Evolutionary conservation across 2,113 vertebrate species (phyloP), one percentile per base, ranked within the genome.

Genomic region (Ivindomyrus marchei): DNA sequence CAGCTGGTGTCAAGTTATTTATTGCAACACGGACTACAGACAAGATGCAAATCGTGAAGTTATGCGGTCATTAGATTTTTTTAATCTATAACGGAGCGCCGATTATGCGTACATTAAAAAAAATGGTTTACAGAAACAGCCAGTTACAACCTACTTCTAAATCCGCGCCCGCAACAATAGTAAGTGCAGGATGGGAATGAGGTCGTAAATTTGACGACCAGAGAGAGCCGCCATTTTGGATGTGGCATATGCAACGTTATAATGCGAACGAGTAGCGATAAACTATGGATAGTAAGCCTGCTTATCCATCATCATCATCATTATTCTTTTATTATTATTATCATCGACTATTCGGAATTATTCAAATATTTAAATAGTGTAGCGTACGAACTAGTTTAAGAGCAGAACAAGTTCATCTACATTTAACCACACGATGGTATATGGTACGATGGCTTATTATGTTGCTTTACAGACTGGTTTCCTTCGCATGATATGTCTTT

Each of bases 211-310:
- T 52, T 58, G 10, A 19, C 27, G 46, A 89, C 1, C 80, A 39
- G 45, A 19, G 9, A n/a, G 13, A 39, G 9, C 77, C 7, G 52
- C 89, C 89, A 89, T 89, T 21, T 89, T 89, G 36, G 24, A 24
- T 49, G 89, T 45, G 89, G 50, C 89, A 58, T 3, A 4, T 10
- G 10, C 47, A 50, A 45, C 21, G 24, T 21, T 88, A 92, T 92
- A 8, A 92, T 93, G 93, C 15, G 42, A 42, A 42, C 90, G 92
- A 93, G 91, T n/a, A 85, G 39, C 4, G 45, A 91, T 89, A 62
- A 36, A 36, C 31, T 15, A 42, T 45, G 39, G 7, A 42, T 3
- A 39, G 36, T 31, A 80, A 15, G 36, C 39, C 4, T 83, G 36
- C 15, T 83, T 42, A 42, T n/a, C 17, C 4, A 9, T 83, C 19